phyloP scores from a whole-genome alignment of 2,113 vertebrate species.

The Centrocercus urophasianus region DNA sequence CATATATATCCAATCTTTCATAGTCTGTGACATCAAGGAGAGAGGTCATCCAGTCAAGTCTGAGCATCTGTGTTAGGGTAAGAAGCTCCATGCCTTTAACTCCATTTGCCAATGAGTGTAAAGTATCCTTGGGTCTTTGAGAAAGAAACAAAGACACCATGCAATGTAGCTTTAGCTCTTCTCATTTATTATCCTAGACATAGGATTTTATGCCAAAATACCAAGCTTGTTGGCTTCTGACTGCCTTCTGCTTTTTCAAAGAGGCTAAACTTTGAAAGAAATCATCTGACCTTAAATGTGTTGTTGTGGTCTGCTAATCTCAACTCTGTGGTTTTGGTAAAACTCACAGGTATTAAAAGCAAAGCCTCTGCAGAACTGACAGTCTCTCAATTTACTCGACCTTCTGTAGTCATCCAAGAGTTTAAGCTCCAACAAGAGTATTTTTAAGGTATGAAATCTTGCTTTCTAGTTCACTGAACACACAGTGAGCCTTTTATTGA shows the following conservation, averaged over 20 bases:
- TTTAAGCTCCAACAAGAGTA: not conserved
- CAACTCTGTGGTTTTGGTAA: not conserved
- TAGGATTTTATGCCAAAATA: not conserved
- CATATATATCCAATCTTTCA: no score
- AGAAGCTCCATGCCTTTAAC: not conserved
- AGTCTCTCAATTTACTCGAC: not conserved
- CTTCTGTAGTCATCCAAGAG: not conserved
- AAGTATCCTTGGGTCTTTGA: not conserved
- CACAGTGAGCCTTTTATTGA: not conserved
- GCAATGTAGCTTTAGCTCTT: not conserved
- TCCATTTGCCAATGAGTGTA: no score
- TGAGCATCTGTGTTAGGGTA: not conserved
- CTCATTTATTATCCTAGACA: not conserved
- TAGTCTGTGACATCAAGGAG: not conserved
- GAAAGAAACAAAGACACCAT: not conserved
- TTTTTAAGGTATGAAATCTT: not conserved
- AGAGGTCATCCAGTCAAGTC: not conserved
- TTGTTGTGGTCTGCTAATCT: not conserved
- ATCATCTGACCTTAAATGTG: not conserved
- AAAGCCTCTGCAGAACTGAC: not conserved
- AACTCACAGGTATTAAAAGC: not conserved
- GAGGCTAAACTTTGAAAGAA: not conserved
- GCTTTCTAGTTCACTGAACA: conserved; percentile 9
- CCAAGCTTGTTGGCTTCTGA: not conserved
- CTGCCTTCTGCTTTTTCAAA: not conserved